Evolutionary conservation across 2,888 invertebrate species (phyloP), one percentile per base, ranked within the genome.

Genomic region (Spodoptera exigua): DNA sequence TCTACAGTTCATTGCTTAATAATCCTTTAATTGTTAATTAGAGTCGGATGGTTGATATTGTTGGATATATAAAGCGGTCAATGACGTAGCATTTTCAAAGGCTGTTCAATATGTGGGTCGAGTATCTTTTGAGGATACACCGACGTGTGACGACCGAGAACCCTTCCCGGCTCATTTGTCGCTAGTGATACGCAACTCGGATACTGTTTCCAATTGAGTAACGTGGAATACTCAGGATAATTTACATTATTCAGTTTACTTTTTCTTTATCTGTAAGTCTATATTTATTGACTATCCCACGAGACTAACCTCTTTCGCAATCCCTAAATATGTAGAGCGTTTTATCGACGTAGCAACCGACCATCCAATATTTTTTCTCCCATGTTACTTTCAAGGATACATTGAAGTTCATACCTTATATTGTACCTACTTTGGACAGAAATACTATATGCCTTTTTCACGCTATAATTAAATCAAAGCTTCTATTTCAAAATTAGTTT

Each of bases 91-190:
- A 61, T 74, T 70, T 76, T 64, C 76, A 76, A 76, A 76, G 70
- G 67, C 73, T 76, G 70, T 70, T 76, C 72, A 56, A 70, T 81
- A 82, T 81, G 74, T 79, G 81, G 81, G 80, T 81, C 79, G 74
- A 79, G 79, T 79, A 74, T 81, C 71, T 81, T 80, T 82, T 76
- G 75, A 78, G 76, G 76, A 80, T 82, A 82, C 75, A 62, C 74
- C 70, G 80, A 71, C 72, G 75, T 73, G 74, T 70, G 72, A 67
- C 64, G 66, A 70, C 44, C 61, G 61, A 63, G 59, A 61, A 66
- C 76, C 69, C 62, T 76, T 71, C 69, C 75, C 70, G 69, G 58
- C 66, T 82, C 82, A 83, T 86, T 84, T 82, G 83, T 82, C 84
- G 75, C 80, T 81, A 76, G 81, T 82, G 78, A 82, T 78, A 82